Base-by-base conservation (phyloP, 2,888 invertebrate species). In the Luperina testacea region DNA sequence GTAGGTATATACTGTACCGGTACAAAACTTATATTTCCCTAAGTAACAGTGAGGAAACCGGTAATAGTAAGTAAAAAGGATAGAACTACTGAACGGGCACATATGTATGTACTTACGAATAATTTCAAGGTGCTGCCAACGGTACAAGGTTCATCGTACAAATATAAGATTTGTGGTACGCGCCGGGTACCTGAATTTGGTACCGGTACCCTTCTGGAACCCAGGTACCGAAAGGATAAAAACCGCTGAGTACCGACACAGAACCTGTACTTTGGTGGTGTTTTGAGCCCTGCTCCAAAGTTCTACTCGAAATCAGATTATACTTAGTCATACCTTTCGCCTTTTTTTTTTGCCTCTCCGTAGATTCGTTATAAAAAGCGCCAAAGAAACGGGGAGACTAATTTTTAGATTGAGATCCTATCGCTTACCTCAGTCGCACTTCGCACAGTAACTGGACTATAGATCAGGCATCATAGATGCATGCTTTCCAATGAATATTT, bases 401-500 rank as follows among this genome's bases (percentile, higher is more conserved):
- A 51, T 42, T 67, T 71, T 71, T 42, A 42, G 13, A 17, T 20
- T 59, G 17, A 17, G 17, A 59, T 32, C 59, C 32, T 32, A 27
- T 72, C 17, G 27, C 72, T 17, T 61, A 38, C 11, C 11, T 17
- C 11, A 48, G 45, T n/a, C 6, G 68, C 11, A 27, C 45, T 48
- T 20, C 20, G 11, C 45, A 7, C 27, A 48, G 17, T 67, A 48
- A 20, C 27, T 48, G 20, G n/a, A 17, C n/a, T 27, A 42, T 45
- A n/a, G 38, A 24, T 38, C 38, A 38, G 15, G 42, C 11, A 68
- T 53, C 32, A n/a, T 9, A 38, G n/a, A 57, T 57, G 27, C 71
- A 71, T 61, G 69, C 59, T 64, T 63, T 51, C 13, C 68, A 69
- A 77, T 77, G 57, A 82, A 75, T 81, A 77, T 64, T 59, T 45